These are phyloP conservation scores for Macrosiphum euphorbiae DNA, from an alignment of 2,888 invertebrate species.

Conservation along the genomic window DNA sequence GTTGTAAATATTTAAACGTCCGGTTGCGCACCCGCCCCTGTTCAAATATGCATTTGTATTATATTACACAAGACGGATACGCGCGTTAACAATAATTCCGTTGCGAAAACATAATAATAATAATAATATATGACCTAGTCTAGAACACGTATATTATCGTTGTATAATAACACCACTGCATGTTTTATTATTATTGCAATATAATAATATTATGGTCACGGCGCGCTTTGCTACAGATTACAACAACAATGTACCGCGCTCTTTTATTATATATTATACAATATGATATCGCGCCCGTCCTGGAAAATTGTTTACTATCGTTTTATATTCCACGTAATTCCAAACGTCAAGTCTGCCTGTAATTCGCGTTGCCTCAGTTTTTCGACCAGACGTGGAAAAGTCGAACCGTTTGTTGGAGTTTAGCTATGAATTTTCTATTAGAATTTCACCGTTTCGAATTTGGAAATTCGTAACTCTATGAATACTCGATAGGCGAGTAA, in stretches of 20 bases:
- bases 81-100: neutral
- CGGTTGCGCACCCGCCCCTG: neutral
- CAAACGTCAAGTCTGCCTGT: neutral
- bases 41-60: constrained; percentile 5
- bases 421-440: neutral
- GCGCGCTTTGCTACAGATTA: neutral
- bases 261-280: neutral
- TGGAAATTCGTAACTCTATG: neutral
- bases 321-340: neutral
- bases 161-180: neutral
- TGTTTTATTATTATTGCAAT: neutral
- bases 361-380: neutral
- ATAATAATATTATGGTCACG: neutral
- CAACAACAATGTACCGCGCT: neutral
- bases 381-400: neutral
- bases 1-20: neutral
- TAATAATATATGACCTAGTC: neutral
- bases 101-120: neutral
- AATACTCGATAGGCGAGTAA: neutral
- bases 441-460: neutral
- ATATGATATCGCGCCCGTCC: neutral
- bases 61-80: neutral
- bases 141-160: neutral
- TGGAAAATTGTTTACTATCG: neutral
- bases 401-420: neutral